Evolutionary conservation across 2,113 vertebrate genomes (phyloP).

Genomic region (Smithornis capensis): DNA sequence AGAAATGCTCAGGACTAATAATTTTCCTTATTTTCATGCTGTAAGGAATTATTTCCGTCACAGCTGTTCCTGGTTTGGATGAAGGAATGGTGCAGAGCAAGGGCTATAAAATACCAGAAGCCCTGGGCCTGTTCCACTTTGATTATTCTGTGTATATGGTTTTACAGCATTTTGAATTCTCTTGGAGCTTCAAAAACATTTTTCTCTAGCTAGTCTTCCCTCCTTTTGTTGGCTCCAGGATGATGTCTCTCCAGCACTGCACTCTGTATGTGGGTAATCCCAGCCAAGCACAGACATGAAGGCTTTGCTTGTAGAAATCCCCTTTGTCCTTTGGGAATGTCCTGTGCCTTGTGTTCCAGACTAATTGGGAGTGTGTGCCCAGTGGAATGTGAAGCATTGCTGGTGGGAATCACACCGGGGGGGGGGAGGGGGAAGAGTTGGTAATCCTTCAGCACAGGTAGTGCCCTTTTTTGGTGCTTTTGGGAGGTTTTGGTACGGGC

Average conservation of each 20-base stretch:
- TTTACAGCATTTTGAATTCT: background rate
- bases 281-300: slow-evolving; percentile 23
- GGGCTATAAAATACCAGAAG: background rate
- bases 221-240: slow-evolving; percentile 2
- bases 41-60: background rate
- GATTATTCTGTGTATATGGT: background rate
- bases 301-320: background rate
- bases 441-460: background rate
- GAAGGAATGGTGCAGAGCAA: background rate
- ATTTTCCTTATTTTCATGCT: background rate
- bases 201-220: slow-evolving; percentile 8
- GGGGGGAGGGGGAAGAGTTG: background rate
- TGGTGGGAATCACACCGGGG: background rate
- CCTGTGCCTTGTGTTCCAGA: no score
- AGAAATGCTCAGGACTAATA: background rate
- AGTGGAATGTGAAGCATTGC: background rate
- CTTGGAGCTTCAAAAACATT: background rate
- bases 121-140: background rate
- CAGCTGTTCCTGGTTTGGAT: background rate
- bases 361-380: background rate
- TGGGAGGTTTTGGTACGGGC: background rate
- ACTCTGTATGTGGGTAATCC: background rate
- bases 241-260: background rate
- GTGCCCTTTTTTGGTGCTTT: background rate
- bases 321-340: background rate